These are phyloP conservation scores for Aurelia sp. DNA, from an alignment of 30 jellyfish, hydroid and myxozoan species.

Conservation along the genomic window DNA sequence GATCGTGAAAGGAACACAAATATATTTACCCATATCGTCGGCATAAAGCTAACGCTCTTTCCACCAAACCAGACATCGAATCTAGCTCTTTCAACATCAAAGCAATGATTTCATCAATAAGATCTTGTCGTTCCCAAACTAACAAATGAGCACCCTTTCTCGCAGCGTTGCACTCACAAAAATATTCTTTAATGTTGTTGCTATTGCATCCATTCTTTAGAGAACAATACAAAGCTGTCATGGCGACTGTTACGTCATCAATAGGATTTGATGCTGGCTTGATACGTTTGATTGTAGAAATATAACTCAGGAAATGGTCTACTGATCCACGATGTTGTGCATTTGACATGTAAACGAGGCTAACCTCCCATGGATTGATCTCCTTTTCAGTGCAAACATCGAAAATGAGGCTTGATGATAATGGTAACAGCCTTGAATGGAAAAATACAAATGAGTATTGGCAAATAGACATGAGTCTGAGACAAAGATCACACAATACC, in stretches of 20 bases:
- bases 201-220: constrained; percentile 28
- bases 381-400: constrained; percentile 69
- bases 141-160: constrained; percentile 69
- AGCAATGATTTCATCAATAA: constrained; percentile 49
- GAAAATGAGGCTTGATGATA: constrained; percentile 50
- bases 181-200: constrained; percentile 19
- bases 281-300: constrained; percentile 40
- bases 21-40: constrained; percentile 54
- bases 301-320: constrained; percentile 43
- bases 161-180: constrained; percentile 68
- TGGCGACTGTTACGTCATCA: constrained; percentile 66
- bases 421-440: constrained; percentile 47
- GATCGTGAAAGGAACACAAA: no score
- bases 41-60: constrained; percentile 44
- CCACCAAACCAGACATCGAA: constrained; percentile 29
- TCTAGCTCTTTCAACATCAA: constrained; percentile 29
- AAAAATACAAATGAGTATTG: neutral
- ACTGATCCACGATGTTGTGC: neutral
- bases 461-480: no score
- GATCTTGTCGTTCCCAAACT: constrained; percentile 44
- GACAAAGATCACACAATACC: no score
- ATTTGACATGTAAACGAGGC: constrained; percentile 57
- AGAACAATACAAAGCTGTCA: constrained; percentile 51
- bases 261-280: constrained; percentile 37
- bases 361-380: constrained; percentile 64